A percentile compares a stretch with the other conserved stretches of the same genome.
Evolutionary conservation across 1,140 invertebrate genomes (phyloP).

Genomic region (Panagrolaimus sp.): DNA sequence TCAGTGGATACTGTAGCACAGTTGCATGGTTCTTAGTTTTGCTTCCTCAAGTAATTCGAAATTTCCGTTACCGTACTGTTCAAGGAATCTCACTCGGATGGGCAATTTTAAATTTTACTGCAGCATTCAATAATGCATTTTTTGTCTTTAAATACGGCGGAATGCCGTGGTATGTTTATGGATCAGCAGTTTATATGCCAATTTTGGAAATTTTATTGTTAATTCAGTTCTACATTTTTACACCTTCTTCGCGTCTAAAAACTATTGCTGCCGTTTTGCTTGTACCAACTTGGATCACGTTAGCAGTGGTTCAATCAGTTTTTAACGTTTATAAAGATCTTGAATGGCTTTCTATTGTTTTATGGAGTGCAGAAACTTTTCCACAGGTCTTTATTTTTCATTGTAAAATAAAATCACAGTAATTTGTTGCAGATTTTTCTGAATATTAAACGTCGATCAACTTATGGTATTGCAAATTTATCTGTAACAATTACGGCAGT

Average conservation of each 20-base stretch:
- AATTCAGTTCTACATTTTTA: conserved; percentile 16
- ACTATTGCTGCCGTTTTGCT: neutral
- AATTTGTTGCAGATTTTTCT: conserved; percentile 43
- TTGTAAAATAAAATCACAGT: neutral
- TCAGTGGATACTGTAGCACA: conserved; percentile 45
- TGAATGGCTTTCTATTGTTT: conserved; percentile 44
- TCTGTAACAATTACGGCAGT: conserved; percentile 42
- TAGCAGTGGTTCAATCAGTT: conserved; percentile 35
- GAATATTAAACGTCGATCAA: conserved; percentile 45
- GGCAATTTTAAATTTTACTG: conserved; percentile 45
- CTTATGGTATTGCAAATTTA: conserved; percentile 39
- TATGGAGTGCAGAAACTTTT: conserved; percentile 53
- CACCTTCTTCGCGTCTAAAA: conserved; percentile 1
- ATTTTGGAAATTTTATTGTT: conserved; percentile 18
- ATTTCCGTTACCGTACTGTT: conserved; percentile 49
- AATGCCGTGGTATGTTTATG: conserved; percentile 39
- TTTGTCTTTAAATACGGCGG: conserved; percentile 44
- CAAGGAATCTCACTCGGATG: conserved; percentile 25
- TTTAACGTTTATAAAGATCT: conserved; percentile 31
- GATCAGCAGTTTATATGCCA: conserved; percentile 20
- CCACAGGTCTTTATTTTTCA: conserved; percentile 39
- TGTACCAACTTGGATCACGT: neutral
- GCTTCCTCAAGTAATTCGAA: conserved; percentile 49
- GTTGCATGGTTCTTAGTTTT: conserved; percentile 49
- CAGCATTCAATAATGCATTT: conserved; percentile 47